phyloP scores from a whole-genome alignment of 2,797 vertebrate genomes.

The Vipera ursinii region DNA sequence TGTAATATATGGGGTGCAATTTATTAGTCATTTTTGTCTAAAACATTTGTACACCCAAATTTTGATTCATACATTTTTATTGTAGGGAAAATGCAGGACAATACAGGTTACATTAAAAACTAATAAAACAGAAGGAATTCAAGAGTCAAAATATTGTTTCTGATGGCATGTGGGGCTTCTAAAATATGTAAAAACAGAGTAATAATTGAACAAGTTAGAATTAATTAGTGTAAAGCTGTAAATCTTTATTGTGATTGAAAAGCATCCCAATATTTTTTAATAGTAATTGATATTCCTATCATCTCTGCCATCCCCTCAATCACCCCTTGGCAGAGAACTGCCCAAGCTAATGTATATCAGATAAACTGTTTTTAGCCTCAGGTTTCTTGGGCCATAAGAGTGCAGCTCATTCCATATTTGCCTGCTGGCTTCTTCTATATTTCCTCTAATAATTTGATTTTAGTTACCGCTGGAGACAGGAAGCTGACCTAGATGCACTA shows the following conservation, averaged over 20 bases:
- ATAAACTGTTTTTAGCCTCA: neutral
- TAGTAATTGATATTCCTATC: neutral
- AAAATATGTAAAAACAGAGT: neutral
- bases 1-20: neutral
- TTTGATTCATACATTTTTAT: neutral
- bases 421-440: constrained; percentile 6
- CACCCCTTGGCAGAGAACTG: neutral
- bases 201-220: neutral
- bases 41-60: neutral
- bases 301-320: neutral
- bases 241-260: neutral
- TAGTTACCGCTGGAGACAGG: constrained; percentile 6
- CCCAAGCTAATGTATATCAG: neutral
- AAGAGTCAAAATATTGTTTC: neutral
- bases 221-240: neutral
- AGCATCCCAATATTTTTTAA: neutral
- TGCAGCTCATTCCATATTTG: constrained; percentile 5
- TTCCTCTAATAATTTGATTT: constrained; percentile 22
- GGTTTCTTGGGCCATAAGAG: neutral
- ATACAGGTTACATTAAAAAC: neutral
- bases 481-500: constrained; percentile 15
- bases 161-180: neutral
- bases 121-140: neutral
- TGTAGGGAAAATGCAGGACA: neutral
- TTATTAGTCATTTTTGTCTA: neutral